Base-by-base conservation (phyloP, 2,797 vertebrate species). In the Caiman crocodilus region DNA sequence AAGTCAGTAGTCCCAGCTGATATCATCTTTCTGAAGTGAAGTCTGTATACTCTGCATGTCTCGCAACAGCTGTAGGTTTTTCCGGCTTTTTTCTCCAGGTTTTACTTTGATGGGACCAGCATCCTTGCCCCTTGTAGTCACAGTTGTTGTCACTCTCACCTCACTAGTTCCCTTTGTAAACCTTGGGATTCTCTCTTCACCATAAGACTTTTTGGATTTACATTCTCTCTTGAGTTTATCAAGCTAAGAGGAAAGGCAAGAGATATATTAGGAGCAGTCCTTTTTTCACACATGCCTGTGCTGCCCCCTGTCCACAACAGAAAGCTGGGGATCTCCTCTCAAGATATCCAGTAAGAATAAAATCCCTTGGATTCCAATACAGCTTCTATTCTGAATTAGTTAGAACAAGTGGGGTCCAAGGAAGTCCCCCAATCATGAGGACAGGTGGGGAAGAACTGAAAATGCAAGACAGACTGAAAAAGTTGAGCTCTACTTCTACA, bases 1-100 rank as follows among this genome's bases (percentile, higher is more conserved):
- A 21, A 78, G 65, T 98, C 95, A 97, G 95, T 97, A 98, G 93
- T 98, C 98, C 98, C 98, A 98, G 95, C 95, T 97, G 95, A 96
- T 75, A 84, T 96, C 96, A 61, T 98, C 98, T 97, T 95, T 98
- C 94, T 97, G 97, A 58, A 99, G 96, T 0, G 99, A 99, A 28
- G 96, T 99, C 98, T 99, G 99, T 95, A 99, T 98, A 82, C 98
- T 98, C 93, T 98, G 99, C 99, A 99, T 99, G 85, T 99, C 99
- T 92, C 97, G 98, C 94, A 99, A 94, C 96, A 99, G 97, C 91
- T 97, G 98, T 90, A 99, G 98, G 84, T 98, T 99, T 58, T 95
- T 99, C 90, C 96, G 98, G 95, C 98, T 98, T 92, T 97, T 98
- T 85, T 99, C 98, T 32, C 99, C 99, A 17, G 99, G 98, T 92